Evolutionary conservation across 2,113 vertebrate species (phyloP).

Genomic region (Galbula dea): DNA sequence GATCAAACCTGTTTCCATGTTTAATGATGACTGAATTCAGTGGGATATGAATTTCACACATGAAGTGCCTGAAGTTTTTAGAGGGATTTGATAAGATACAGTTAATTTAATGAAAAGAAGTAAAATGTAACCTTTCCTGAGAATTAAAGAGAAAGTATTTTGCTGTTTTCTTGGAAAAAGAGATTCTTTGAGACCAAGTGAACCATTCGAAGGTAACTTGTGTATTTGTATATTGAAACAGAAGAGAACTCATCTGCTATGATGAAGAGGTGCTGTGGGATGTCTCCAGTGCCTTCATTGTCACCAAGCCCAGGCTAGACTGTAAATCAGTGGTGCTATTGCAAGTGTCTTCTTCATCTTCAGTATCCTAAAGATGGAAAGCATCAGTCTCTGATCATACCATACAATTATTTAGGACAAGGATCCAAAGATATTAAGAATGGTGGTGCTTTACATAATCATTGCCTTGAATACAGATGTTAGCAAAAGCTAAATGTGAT

Average conservation of each 20-base stretch:
- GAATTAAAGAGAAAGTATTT: background rate
- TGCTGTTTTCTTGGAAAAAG: background rate
- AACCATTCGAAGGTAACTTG: background rate
- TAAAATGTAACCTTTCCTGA: background rate
- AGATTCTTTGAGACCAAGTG: rapidly evolving
- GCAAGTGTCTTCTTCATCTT: background rate
- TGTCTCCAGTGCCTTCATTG: background rate
- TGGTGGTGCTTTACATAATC: background rate
- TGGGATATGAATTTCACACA: background rate
- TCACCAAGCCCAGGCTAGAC: background rate
- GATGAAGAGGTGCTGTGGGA: background rate
- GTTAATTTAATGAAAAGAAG: background rate
- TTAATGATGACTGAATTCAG: background rate
- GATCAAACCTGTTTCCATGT: background rate
- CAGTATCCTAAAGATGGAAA: background rate
- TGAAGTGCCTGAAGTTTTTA: background rate
- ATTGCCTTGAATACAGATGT: background rate
- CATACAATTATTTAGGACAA: background rate
- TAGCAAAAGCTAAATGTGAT: background rate
- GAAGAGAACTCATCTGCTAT: background rate
- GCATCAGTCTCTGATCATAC: background rate
- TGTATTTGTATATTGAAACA: background rate
- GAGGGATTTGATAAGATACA: background rate
- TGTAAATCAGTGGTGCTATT: background rate
- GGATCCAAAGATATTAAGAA: background rate